Base-by-base conservation (phyloP, 2,113 vertebrate genomes). In the Sceloporus undulatus region DNA sequence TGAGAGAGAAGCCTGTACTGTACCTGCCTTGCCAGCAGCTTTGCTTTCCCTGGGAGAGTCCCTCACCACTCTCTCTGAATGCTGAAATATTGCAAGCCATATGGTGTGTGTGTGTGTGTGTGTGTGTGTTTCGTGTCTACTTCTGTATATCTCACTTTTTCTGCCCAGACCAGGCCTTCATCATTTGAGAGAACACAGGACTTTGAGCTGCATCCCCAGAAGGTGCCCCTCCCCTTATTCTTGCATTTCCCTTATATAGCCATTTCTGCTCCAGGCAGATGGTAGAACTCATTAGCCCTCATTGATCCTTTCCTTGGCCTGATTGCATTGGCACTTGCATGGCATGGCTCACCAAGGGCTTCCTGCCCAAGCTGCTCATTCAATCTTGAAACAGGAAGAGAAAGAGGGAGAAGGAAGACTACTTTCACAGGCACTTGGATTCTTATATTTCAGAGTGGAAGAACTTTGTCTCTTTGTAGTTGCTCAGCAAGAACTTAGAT, bases 251-350 rank as follows among this genome's bases (percentile, higher is more conserved):
- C 54, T 85, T 81, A 82, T 85, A 76, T 54, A 81, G 78, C 59
- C 11, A 7, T 27, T 38, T 75, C 42, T 54, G 59, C 13, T 16
- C 38, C 52, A 40, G 76, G 70, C 78, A 85, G 70, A 74, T 81
- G 71, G 78, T 40, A 70, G 73, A 68, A 81, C 54, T 81, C 84
- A 68, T 68, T 89, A 85, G 68, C 16, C 9, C 59, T 85, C 54
- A 19, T 68, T 29, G 40, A 11, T 85, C 40, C 42, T 73, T 74
- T 52, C 38, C 68, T 85, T 29, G 21, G 56, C 71, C 25, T 80
- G 83, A 85, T 81, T 75, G 83, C 38, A 34, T 85, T 56, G 42
- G 78, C 42, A 68, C 79, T 54, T 23, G 66, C 16, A 54, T 27
- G 27, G 48, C 16, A 6, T 14, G 29, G 56, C 83, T 81, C 19